Evolutionary conservation across 2,888 invertebrate genomes (phyloP).

Genomic region (Gastrophysa polygoni): DNA sequence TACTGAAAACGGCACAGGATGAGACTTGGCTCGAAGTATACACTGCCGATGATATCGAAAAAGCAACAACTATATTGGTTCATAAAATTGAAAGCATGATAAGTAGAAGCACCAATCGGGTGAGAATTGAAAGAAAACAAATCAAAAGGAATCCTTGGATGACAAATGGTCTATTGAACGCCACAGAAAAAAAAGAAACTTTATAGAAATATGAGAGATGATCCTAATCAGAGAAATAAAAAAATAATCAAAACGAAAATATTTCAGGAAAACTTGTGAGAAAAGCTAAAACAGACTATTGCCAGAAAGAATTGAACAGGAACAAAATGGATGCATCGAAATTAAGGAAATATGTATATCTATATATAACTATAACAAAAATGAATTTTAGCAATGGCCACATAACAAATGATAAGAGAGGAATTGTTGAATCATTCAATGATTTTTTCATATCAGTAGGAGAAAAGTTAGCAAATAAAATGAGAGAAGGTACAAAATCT

Average conservation of each 20-base stretch:
- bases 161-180: neutral
- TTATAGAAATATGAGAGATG: neutral
- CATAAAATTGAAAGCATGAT: no score
- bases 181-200: neutral
- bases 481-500: neutral
- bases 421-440: no score
- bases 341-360: neutral
- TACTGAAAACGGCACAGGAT: neutral
- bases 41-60: neutral
- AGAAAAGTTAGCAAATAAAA: neutral
- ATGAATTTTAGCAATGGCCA: neutral
- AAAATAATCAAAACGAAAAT: conserved; percentile 3
- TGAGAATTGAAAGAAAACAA: neutral
- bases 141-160: neutral
- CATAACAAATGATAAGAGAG: neutral
- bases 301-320: neutral
- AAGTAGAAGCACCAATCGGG: no score
- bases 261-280: neutral
- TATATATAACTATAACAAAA: neutral
- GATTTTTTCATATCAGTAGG: neutral
- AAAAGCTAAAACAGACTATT: neutral
- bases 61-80: neutral
- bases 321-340: neutral
- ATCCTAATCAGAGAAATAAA: neutral
- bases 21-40: neutral